These are phyloP conservation scores for Propithecus perrieri DNA, from an alignment of 2,797 vertebrate genomes.

Conservation along the genomic window DNA sequence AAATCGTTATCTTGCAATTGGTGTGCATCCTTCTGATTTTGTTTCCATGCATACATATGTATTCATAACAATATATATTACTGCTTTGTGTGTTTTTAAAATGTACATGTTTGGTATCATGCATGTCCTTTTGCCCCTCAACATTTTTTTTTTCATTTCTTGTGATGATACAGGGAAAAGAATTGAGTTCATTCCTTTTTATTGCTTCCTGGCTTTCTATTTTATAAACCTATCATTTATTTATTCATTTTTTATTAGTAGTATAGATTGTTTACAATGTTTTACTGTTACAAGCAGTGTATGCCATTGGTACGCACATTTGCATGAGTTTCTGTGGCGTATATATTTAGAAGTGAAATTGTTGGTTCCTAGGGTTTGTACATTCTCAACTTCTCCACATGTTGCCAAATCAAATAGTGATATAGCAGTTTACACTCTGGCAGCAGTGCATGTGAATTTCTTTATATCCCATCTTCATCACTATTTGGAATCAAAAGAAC, in stretches of 20 bases:
- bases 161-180: background rate
- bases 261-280: background rate
- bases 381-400: background rate
- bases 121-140: background rate
- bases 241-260: background rate
- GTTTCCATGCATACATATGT: background rate
- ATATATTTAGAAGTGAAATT: background rate
- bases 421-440: background rate
- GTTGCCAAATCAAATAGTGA: background rate
- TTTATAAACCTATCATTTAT: background rate
- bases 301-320: background rate
- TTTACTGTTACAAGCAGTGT: background rate
- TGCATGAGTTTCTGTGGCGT: background rate
- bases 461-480: background rate
- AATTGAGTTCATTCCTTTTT: background rate
- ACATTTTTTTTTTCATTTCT: slow-evolving; percentile 10
- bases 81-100: background rate
- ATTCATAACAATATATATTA: background rate
- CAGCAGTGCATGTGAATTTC: background rate
- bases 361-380: background rate
- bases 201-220: background rate
- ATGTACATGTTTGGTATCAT: background rate
- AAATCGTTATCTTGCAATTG: background rate
- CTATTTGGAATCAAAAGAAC: background rate
- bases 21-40: background rate